A percentile compares a stretch with the other conserved stretches of the same genome.
These are phyloP conservation scores for Fistularia tabacaria DNA, from an alignment of 2,797 vertebrate genomes.

Conservation along the genomic window DNA sequence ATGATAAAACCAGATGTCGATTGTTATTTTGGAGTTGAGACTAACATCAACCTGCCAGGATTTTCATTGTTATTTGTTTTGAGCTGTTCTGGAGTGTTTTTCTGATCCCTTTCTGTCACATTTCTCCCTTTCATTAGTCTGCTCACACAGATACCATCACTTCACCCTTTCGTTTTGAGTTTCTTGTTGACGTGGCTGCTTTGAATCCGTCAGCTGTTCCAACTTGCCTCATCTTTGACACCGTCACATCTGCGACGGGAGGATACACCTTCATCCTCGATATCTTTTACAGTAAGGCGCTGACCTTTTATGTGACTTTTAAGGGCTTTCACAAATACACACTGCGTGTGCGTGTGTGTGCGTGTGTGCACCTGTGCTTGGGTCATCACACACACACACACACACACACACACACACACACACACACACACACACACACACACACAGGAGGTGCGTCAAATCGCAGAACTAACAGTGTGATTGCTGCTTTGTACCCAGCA, in stretches of 20 bases:
- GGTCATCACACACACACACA: too few species aligned
- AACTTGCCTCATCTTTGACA: not conserved
- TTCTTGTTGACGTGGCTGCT: constrained; percentile 39
- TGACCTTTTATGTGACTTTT: too few species aligned
- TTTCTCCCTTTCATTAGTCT: constrained; percentile 33
- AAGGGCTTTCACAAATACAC: too few species aligned
- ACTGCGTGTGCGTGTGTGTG: too few species aligned
- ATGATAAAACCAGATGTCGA: too few species aligned
- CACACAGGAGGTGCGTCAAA: constrained; percentile 4
- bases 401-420: too few species aligned
- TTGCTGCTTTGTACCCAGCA: constrained; percentile 27
- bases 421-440: too few species aligned
- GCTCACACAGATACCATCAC: constrained; percentile 31
- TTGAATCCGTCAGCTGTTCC: constrained; percentile 31
- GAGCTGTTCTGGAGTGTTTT: constrained; percentile 26
- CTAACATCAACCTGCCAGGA: not conserved
- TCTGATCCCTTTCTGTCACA: constrained; percentile 22
- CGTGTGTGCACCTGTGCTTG: too few species aligned
- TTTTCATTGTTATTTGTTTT: constrained; percentile 6
- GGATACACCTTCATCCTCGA: too few species aligned
- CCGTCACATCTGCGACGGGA: not conserved
- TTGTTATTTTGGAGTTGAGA: too few species aligned
- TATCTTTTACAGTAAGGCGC: too few species aligned
- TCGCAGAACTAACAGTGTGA: constrained; percentile 29
- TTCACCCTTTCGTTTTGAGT: constrained; percentile 23